Conservation (phyloP, 64 coral and sea anemone genomes). For the Dendronephthya gigantea region DNA sequence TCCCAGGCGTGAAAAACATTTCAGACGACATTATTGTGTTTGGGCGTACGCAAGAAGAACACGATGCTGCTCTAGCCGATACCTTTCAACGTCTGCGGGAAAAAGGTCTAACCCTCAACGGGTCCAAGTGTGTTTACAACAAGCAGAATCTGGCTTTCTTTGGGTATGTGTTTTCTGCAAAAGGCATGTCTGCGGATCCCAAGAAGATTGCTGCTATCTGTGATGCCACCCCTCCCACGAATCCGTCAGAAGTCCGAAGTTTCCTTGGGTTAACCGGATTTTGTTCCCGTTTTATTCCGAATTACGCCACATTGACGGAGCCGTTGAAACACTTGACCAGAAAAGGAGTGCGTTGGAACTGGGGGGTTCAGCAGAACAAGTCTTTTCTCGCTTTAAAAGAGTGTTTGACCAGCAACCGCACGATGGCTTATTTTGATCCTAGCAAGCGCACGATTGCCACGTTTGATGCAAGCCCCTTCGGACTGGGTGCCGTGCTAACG, state of each 20-base stretch:
- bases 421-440: too few relatives aligned
- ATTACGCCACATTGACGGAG: neutral
- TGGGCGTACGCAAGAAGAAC: neutral
- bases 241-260: neutral
- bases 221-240: neutral
- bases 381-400: too few relatives aligned
- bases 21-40: neutral
- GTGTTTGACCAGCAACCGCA: too few relatives aligned
- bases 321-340: neutral
- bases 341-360: neutral
- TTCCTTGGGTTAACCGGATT: neutral
- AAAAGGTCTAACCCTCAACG: conserved; percentile 3
- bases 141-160: neutral
- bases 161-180: neutral
- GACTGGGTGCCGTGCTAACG: too few relatives aligned
- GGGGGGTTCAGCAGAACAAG: neutral
- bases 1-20: neutral
- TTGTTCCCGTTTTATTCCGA: neutral
- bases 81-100: neutral
- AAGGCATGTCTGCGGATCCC: conserved; percentile 1
- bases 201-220: neutral
- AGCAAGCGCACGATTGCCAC: too few relatives aligned
- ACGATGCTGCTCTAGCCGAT: neutral
- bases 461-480: too few relatives aligned
- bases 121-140: neutral